phyloP scores from a whole-genome alignment of 2,797 vertebrate genomes.

The Allobates femoralis region DNA sequence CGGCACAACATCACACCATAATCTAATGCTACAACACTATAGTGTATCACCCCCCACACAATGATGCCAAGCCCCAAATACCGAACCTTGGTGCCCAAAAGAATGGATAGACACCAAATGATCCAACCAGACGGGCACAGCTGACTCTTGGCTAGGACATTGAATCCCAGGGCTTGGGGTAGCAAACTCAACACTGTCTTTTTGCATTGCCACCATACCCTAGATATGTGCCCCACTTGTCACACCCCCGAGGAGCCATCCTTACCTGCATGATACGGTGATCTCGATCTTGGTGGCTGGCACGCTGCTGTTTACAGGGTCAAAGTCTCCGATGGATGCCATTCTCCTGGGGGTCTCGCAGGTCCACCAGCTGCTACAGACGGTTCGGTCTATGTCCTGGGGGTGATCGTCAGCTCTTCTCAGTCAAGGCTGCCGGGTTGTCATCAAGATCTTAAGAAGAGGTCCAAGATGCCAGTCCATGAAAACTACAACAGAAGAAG shows the following conservation, averaged over 20 bases:
- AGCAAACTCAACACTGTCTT: no score
- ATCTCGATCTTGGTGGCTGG: slow-evolving; percentile 95
- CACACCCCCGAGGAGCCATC: neutral
- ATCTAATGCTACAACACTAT: neutral
- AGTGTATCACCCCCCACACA: neutral
- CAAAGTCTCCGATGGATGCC: slow-evolving; percentile 88
- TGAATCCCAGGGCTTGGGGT: no score
- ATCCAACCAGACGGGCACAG: neutral
- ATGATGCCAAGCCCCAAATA: neutral
- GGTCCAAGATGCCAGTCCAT: slow-evolving; percentile 42
- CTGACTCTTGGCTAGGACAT: no score
- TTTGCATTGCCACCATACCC: neutral
- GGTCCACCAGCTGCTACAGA: slow-evolving; percentile 31
- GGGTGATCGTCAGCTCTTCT: neutral
- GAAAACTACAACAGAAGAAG: slow-evolving; percentile 43
- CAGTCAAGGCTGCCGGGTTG: slow-evolving; percentile 13
- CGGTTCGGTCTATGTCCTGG: slow-evolving; percentile 19
- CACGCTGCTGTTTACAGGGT: slow-evolving; percentile 84
- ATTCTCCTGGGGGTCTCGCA: slow-evolving; percentile 75
- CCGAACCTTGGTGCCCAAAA: neutral
- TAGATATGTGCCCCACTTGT: neutral
- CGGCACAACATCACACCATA: neutral
- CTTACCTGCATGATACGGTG: slow-evolving; percentile 92
- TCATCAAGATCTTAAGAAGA: neutral
- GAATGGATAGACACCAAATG: neutral